Base-by-base conservation (phyloP, 2,113 vertebrate species). In the Agapornis roseicollis region DNA sequence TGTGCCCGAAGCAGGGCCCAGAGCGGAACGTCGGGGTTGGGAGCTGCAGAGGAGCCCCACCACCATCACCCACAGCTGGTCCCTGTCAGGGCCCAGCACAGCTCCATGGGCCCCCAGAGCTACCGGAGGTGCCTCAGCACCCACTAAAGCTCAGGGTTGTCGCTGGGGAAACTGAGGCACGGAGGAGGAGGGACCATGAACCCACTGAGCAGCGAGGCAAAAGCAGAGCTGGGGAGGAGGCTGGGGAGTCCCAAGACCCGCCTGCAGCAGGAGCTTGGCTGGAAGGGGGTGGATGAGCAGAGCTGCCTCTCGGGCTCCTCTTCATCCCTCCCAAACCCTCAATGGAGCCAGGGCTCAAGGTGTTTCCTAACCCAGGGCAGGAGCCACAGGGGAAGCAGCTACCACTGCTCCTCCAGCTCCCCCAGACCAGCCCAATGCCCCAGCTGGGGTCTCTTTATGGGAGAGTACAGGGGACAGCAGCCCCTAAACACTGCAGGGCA, bases 201-300 rank as follows among this genome's bases (percentile, higher is more conserved):
- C 52, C n/a, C 0, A 0, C 53, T 73, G 35, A 74, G 35, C 49
- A 80, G 88, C 58, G 85, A 80, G 37, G 58, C 71, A 93, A 68
- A 88, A 85, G 82, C 79, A 83, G 76, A 81, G 69, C 33, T 2
- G 10, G 27, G 41, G 66, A 46, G 7, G n/a, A 55, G 70, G n/a
- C 5, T 6, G 13, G 8, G n/a, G 33, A 44, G 10, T 33, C 42
- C 22, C 7, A n/a, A 52, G 18, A 64, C 39, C 44, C 29, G 83
- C 56, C 9, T 33, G 69, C 80, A 73, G 77, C 33, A 55, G 64
- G 10, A 80, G 19, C 17, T 37, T 27, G 56, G 50, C 49, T 63
- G 24, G 81, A 63, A 71, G 13, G 42, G 23, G 28, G 9, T 1
- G 4, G n/a, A 6, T 0, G 2, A 49, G 52, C 5, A 1, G n/a